Evolutionary conservation across 1,140 invertebrate genomes (phyloP).

Genomic region (Dendrolimus punctatus): DNA sequence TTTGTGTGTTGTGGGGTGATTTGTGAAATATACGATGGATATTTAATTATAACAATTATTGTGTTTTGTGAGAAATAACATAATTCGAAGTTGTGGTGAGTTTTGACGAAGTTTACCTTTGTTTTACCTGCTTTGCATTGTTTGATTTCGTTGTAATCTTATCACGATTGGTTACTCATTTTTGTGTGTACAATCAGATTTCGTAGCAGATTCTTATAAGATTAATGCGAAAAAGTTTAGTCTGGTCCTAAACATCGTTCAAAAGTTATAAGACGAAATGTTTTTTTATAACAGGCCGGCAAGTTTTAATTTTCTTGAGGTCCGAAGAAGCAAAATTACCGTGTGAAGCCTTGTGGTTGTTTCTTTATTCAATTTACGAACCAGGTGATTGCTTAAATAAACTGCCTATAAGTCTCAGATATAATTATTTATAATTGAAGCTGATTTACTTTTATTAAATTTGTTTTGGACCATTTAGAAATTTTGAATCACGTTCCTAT

Average conservation of each 20-base stretch:
- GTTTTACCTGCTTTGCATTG: slow-evolving; percentile 17
- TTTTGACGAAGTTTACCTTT: slow-evolving; percentile 16
- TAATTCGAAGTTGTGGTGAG: slow-evolving; percentile 18
- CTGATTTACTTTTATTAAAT: too few relatives aligned
- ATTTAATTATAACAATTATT: slow-evolving; percentile 16
- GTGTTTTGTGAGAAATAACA: slow-evolving; percentile 13
- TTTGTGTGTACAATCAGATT: slow-evolving; percentile 6
- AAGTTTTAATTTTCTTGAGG: too few relatives aligned
- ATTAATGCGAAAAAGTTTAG: not conserved
- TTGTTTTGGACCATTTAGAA: too few relatives aligned
- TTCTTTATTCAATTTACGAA: too few relatives aligned
- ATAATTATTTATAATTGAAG: too few relatives aligned
- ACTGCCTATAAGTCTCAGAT: too few relatives aligned
- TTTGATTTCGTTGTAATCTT: slow-evolving; percentile 24
- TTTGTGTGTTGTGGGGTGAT: slow-evolving; percentile 23
- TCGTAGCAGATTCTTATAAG: slow-evolving; percentile 9
- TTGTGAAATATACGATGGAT: slow-evolving; percentile 25
- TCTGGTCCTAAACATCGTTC: not conserved
- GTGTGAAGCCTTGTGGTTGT: too few relatives aligned
- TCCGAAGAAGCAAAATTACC: too few relatives aligned
- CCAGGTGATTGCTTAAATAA: too few relatives aligned
- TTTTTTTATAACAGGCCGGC: too few relatives aligned
- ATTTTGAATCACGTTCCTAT: too few relatives aligned
- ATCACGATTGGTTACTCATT: slow-evolving; percentile 12
- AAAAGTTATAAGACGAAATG: too few relatives aligned